Evolutionary conservation across 2,888 invertebrate genomes (phyloP).

Genomic region (Tipula unca): DNA sequence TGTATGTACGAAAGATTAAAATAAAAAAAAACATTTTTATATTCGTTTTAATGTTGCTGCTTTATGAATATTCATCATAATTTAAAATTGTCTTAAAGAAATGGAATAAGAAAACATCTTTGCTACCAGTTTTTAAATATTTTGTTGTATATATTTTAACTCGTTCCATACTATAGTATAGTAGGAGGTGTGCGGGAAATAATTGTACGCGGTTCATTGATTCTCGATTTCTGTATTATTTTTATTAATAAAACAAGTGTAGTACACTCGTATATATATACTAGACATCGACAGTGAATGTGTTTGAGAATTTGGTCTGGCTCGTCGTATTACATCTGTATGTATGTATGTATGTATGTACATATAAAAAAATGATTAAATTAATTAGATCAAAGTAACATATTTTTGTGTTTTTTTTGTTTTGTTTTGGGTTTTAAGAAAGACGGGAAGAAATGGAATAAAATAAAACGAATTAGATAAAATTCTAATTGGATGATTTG

Average conservation of each 20-base stretch:
- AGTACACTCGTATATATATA: neutral
- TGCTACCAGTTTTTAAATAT: neutral
- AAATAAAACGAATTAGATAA: neutral
- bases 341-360: neutral
- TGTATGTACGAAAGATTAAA: neutral
- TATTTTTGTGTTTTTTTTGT: neutral
- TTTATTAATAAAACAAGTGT: neutral
- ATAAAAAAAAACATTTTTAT: neutral
- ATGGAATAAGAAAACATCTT: constrained; percentile 14
- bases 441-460: neutral
- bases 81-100: constrained; percentile 14
- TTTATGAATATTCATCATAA: constrained; percentile 14
- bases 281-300: neutral
- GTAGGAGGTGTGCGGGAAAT: neutral
- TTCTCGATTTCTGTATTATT: neutral
- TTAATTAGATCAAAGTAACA: neutral
- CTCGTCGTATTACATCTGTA: neutral
- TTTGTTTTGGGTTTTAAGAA: neutral
- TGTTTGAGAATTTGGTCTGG: neutral
- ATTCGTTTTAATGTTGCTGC: neutral
- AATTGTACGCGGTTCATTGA: neutral
- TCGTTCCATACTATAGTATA: neutral
- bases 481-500: constrained; percentile 1
- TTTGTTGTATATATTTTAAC: neutral
- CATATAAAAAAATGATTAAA: neutral